Base-by-base conservation (phyloP, 2,888 invertebrate species). In the Allolobophora icterica region DNA sequence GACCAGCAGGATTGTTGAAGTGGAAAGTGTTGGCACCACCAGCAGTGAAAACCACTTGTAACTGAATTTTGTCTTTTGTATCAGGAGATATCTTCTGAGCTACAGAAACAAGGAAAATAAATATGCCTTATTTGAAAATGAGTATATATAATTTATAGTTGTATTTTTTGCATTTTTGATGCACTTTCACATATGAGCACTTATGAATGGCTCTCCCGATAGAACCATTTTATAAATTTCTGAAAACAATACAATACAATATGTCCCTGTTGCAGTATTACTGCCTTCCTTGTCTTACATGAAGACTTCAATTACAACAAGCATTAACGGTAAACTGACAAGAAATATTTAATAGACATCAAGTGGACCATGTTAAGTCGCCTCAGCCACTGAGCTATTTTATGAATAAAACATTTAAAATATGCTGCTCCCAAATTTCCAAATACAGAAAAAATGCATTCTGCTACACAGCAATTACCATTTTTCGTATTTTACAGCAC, bases 11-110 rank as follows among this genome's bases (percentile, higher is more conserved):
- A 95, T 98, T 98, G 90, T 97, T 97, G 96, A 99, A 99, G 95
- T 99, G 99, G 96, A 99, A 99, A 30, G 99, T 99, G 6, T 98
- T 98, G 90, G 98, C 98, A 90, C 97, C 97, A 38, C 98, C 98
- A 96, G 98, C 98, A 94, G 99, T 98, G 92, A 99, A 96, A 35
- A 99, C 98, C 35, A 99, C 97, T 96, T 99, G 99, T 33, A 99
- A 96, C 95, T 99, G 99, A 91, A 99, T 98, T 96, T 99, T 99
- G 42, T 98, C 97, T 96, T 99, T 99, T 42, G 98, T 98, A 94
- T 97, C 98, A 0, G 99, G 99, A 19, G 96, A 96, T 94, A 99
- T 99, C 96, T 99, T 98, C 96, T 99, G 99, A 93, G 97, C 98
- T 98, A 93, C 35, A 93, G 91, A 35, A 83, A 90, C 58, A 30